Base-by-base conservation (phyloP, 1,140 invertebrate species). In the Centruroides vittatus region DNA sequence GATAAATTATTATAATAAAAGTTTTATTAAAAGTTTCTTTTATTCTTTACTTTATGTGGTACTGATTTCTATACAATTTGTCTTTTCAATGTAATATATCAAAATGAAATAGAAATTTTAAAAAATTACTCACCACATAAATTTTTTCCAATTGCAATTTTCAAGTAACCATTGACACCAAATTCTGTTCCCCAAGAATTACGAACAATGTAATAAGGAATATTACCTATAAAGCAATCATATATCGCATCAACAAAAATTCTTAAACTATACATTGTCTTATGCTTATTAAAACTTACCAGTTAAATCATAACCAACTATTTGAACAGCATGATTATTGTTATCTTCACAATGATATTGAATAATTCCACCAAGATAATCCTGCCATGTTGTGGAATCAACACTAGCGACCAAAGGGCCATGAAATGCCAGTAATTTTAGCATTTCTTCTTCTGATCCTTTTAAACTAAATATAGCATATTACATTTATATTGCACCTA, bases 291-390 rank as follows among this genome's bases (percentile, higher is more conserved):
- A 41, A 5, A 41, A 5, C 41, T 6, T 41, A 41, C 41, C 41
- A 41, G 41, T 81, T 23, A 83, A 70, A 70, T 92, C 84, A 71
- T 92, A 93, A 1, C 89, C 89, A 3, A 93, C 84, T 63, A 93
- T 82, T 60, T 77, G 82, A 0, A 91, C 86, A 3, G 89, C 88
- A 72, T 93, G 90, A 75, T 93, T 93, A 35, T 50, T 35, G 13
- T 70, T 59, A 60, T 49, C 58, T 12, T 62, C 60, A 63, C 67
- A 69, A 58, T 67, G 61, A 50, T 53, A 87, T 68, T 89, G 84
- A 69, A 93, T 88, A 47, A 91, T 80, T 3, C 89, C 90, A 0
- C 86, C 88, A 7, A 90, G 76, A 71, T 93, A 93, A 72, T 89
- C 84, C 70, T 91, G 86, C 90, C 90, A 93, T 3, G 83, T 83